These are phyloP conservation scores for Dicyema japonicum DNA, from an alignment of 1,140 invertebrate genomes.

Conservation along the genomic window DNA sequence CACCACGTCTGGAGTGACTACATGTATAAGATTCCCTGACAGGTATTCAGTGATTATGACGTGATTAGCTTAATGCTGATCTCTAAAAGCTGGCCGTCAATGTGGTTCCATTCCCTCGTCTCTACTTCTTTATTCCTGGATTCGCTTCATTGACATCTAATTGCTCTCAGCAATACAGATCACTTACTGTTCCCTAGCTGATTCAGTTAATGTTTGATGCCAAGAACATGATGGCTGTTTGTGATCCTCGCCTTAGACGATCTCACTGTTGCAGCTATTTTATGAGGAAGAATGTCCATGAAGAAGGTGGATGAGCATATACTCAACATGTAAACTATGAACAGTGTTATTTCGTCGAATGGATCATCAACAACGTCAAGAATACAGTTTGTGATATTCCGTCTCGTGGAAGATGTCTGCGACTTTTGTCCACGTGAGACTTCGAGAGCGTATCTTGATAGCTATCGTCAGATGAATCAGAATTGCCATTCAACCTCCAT, in stretches of 20 bases:
- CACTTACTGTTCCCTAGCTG: slow-evolving; percentile 1
- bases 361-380: slow-evolving; percentile 4
- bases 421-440: no score
- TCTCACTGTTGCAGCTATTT: slow-evolving; percentile 6
- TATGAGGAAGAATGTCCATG: slow-evolving; percentile 6
- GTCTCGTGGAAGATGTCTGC: slow-evolving; percentile 13
- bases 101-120: slow-evolving; percentile 8
- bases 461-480: no score
- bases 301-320: slow-evolving; percentile 5
- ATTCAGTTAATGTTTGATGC: slow-evolving; percentile 5
- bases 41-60: no score
- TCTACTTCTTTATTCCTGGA: slow-evolving; percentile 7
- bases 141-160: slow-evolving; percentile 6
- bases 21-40: slow-evolving; percentile 7
- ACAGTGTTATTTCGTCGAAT: slow-evolving; percentile 3
- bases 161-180: slow-evolving; percentile 28
- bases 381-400: slow-evolving; percentile 14
- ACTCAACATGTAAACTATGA: not conserved
- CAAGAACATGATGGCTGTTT: slow-evolving; percentile 30
- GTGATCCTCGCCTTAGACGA: slow-evolving; percentile 36
- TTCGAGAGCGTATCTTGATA: no score
- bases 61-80: slow-evolving; percentile 6
- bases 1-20: slow-evolving; percentile 6
- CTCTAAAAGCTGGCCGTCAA: slow-evolving; percentile 7
- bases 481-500: no score